phyloP scores from a whole-genome alignment of 2,113 vertebrate species.

The Dasyprocta punctata region DNA sequence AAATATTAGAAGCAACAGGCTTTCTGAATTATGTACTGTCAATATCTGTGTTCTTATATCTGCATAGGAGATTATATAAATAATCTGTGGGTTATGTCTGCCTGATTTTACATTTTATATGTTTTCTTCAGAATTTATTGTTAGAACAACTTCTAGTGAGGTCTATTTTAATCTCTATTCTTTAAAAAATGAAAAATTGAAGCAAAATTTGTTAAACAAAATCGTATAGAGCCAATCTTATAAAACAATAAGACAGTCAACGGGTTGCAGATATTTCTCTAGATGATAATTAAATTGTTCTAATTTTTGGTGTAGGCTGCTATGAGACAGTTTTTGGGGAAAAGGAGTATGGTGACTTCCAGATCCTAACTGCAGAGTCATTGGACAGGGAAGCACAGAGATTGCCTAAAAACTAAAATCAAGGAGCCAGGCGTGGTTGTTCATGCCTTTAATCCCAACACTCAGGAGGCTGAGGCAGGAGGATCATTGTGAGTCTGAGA shows the following conservation, averaged over 20 bases:
- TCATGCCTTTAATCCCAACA: too few species aligned
- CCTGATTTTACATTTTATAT: background rate
- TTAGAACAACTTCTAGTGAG: background rate
- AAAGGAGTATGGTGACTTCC: background rate
- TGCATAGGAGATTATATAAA: background rate
- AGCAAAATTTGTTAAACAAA: background rate
- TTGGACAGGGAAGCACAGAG: background rate
- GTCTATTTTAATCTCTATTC: background rate
- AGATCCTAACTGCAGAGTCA: background rate
- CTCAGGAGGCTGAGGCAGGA: too few species aligned
- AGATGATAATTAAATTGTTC: background rate
- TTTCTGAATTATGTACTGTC: background rate
- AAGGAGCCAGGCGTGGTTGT: too few species aligned
- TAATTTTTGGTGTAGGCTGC: background rate
- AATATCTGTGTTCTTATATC: background rate
- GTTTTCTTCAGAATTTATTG: slow-evolving; percentile 9
- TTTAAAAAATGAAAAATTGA: background rate
- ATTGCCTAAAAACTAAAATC: background rate
- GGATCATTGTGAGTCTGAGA: too few species aligned
- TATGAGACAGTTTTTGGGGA: background rate
- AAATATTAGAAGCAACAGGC: background rate
- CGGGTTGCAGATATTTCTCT: background rate
- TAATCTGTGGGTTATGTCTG: background rate
- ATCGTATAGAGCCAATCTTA: background rate
- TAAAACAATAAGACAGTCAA: background rate